Evolutionary conservation across 53 echinoderm and acorn worm species (phyloP), one percentile per base, ranked within the genome.

Genomic region (Luidia sarsii): DNA sequence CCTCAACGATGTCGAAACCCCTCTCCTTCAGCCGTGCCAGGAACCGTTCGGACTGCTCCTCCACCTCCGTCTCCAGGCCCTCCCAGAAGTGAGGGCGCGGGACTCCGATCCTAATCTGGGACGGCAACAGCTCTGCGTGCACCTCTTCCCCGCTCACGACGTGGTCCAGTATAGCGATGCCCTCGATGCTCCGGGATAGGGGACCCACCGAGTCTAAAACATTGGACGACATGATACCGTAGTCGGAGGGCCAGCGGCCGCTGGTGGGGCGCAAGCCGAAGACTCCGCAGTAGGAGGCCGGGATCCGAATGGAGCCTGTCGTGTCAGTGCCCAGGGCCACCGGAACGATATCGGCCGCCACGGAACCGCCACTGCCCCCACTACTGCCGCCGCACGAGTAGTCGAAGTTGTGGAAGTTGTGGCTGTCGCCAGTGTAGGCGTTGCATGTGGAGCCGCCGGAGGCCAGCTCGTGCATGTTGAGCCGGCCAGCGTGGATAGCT

Each of bases 181-280:
- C 75, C 43, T 30, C 33, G 20, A 61, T 61, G 48, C 61, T 75
- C 5, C 75, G 39, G 5, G 46, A 31, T 1, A 75, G 75, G 18
- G 75, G 75, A 3, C 75, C 75, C 1, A 75, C 75, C 20, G 75
- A 75, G 23, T 75, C 75, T 8, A 59, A 30, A 0, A 75, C 30
- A 46, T 75, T 59, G 10, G 75, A 9, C 61, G 46, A 41, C 46
- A 60, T 75, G 22, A 16, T 61, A 2, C 75, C 75, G 22, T 61
- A 75, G 33, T 75, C 75, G 22, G 75, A 31, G 55, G 75, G 75
- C 75, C 75, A 75, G 29, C 75, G 75, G 6, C 75, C 75, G 7
- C 75, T 75, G 48, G 75, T 75, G 6, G 75, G 43, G 7, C 75
- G 59, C 45, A 75, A 39, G 1, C 75, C 75, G 22, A 75, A 75